Percentiles rank a stretch among this genome's conserved stretches.
Evolutionary conservation across 2,888 invertebrate genomes (phyloP).

Genomic region (Pantelozetes paolii): DNA sequence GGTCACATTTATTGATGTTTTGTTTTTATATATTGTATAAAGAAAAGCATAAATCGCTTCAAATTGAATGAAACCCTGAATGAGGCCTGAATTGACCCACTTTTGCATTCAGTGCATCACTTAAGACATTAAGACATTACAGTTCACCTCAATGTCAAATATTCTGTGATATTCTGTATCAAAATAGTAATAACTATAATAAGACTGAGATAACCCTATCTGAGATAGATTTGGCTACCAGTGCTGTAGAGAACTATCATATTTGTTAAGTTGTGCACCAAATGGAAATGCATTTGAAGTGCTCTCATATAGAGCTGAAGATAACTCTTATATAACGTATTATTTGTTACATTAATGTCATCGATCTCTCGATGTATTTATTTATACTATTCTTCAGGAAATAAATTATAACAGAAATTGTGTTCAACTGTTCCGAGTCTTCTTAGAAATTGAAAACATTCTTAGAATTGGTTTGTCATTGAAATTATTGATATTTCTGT

Average conservation of each 20-base stretch:
- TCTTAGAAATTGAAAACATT: too few species aligned
- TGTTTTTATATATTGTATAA: neutral
- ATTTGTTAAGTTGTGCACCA: neutral
- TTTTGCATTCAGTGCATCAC: conserved; percentile 4
- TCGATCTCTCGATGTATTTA: neutral
- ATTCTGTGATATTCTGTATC: neutral
- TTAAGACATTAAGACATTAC: conserved; percentile 2
- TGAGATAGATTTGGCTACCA: too few species aligned
- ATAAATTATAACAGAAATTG: neutral
- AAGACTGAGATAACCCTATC: neutral
- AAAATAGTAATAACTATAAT: neutral
- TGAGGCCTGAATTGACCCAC: conserved; percentile 11
- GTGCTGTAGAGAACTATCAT: neutral
- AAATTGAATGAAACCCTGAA: conserved; percentile 15
- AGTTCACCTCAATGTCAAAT: conserved; percentile 19
- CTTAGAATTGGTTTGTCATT: too few species aligned
- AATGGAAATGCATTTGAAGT: neutral
- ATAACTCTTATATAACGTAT: neutral
- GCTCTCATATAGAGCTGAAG: neutral
- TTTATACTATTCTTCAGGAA: neutral
- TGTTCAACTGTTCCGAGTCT: too few species aligned
- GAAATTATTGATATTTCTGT: too few species aligned
- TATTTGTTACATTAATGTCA: neutral
- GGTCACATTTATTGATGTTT: conserved; percentile 19
- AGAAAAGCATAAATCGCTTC: conserved; percentile 2